A percentile compares a stretch with the other conserved stretches of the same genome.
Evolutionary conservation across 2,113 vertebrate species (phyloP).

Genomic region (Fulmarus glacialis): DNA sequence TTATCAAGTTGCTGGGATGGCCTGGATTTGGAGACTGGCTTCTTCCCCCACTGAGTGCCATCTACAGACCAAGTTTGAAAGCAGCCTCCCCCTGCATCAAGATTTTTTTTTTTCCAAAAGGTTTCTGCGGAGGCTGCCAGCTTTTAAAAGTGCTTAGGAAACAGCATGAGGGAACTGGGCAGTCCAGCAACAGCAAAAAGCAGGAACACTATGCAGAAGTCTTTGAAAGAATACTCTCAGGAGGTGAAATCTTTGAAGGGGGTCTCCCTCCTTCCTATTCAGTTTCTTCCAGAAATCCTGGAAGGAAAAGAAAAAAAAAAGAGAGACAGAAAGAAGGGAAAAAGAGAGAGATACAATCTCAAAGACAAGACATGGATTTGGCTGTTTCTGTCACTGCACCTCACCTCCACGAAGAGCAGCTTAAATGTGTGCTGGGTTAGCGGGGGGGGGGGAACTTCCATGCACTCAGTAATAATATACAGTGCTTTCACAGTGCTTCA

Average conservation of each 20-base stretch:
- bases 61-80: slow-evolving; percentile 3
- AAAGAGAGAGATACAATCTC: neutral
- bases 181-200: neutral
- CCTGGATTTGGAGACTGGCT: neutral
- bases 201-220: neutral
- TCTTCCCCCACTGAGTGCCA: neutral
- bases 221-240: slow-evolving; percentile 20
- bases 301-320: neutral
- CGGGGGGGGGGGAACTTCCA: neutral
- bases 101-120: neutral
- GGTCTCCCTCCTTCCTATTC: neutral
- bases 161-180: slow-evolving; percentile 16
- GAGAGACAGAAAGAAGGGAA: rapidly evolving
- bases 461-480: neutral
- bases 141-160: neutral
- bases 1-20: neutral
- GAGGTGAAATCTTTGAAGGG: slow-evolving; percentile 22
- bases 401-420: neutral
- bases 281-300: slow-evolving; percentile 4
- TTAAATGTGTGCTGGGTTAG: neutral
- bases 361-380: neutral
- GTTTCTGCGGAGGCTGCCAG: neutral
- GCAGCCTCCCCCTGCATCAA: neutral
- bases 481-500: neutral
- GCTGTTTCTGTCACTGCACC: neutral